phyloP scores from a whole-genome alignment of 2,888 invertebrate genomes.

The Zele albiditarsus region DNA sequence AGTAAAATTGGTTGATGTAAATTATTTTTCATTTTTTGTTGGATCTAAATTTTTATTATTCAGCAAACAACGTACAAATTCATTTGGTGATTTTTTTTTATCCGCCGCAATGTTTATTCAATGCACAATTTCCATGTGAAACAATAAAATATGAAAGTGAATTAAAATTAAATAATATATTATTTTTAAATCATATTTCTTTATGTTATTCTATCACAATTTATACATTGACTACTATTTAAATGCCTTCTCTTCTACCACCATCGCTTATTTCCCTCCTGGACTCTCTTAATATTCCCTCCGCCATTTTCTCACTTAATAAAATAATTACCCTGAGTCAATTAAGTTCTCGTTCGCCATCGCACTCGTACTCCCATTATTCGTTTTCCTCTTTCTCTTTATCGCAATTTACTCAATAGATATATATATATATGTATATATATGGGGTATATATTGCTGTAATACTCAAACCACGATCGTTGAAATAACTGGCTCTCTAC shows the following conservation, averaged over 20 bases:
- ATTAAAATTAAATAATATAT: too few relatives aligned
- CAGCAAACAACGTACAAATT: too few relatives aligned
- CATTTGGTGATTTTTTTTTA: too few relatives aligned
- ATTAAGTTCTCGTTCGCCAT: conserved; percentile 64
- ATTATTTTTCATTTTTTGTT: too few relatives aligned
- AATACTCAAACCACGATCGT: conserved; percentile 7
- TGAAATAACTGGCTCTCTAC: conserved; percentile 13
- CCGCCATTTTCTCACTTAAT: conserved; percentile 73
- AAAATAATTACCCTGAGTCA: conserved; percentile 72
- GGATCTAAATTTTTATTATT: too few relatives aligned
- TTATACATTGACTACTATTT: conserved; percentile 15
- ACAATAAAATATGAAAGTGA: too few relatives aligned
- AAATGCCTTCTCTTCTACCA: conserved; percentile 12
- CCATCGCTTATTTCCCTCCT: neutral
- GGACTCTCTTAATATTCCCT: conserved; percentile 67
- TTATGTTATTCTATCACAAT: neutral
- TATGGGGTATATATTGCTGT: conserved; percentile 40
- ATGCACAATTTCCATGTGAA: too few relatives aligned
- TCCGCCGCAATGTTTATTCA: too few relatives aligned
- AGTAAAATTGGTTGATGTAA: too few relatives aligned
- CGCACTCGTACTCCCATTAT: conserved; percentile 25
- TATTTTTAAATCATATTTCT: neutral
- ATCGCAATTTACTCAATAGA: neutral
- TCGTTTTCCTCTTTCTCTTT: conserved; percentile 22
- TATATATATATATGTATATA: conserved; percentile 37